Evolutionary conservation across 2,797 vertebrate species (phyloP).

Genomic region (Paratrypauchen microcephalus): DNA sequence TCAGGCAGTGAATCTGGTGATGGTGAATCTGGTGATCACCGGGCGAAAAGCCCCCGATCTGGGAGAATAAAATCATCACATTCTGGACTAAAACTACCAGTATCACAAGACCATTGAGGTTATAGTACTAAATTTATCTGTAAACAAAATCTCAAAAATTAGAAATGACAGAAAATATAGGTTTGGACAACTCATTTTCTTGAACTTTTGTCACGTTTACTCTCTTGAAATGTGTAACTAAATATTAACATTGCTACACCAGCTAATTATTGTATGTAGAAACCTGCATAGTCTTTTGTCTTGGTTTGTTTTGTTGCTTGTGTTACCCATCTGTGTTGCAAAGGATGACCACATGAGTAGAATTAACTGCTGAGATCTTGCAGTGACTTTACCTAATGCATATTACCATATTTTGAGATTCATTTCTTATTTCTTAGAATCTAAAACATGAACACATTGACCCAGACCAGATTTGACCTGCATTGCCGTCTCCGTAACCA

Average conservation of each 20-base stretch:
- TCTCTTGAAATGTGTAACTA: neutral
- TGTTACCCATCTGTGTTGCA: conserved; percentile 24
- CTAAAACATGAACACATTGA: neutral
- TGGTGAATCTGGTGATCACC: no score
- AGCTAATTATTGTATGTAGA: no score
- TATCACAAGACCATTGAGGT: no score
- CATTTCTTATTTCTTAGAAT: conserved; percentile 45
- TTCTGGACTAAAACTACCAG: no score
- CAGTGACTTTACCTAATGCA: neutral
- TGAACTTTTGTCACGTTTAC: neutral
- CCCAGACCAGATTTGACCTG: neutral
- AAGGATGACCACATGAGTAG: conserved; percentile 28
- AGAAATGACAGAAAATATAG: no score
- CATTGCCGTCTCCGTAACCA: conserved; percentile 9
- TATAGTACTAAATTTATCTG: no score
- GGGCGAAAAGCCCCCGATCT: no score
- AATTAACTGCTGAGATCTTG: conserved; percentile 16
- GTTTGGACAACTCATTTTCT: neutral
- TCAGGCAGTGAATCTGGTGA: no score
- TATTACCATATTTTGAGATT: conserved; percentile 47
- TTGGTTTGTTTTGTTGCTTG: neutral
- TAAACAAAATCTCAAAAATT: no score
- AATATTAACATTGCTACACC: no score
- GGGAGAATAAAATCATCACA: no score
- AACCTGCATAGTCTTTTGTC: neutral